Percentiles rank a stretch among this genome's conserved stretches.
Conservation (phyloP, 1,140 invertebrate genomes). For the Magallana gigas region DNA sequence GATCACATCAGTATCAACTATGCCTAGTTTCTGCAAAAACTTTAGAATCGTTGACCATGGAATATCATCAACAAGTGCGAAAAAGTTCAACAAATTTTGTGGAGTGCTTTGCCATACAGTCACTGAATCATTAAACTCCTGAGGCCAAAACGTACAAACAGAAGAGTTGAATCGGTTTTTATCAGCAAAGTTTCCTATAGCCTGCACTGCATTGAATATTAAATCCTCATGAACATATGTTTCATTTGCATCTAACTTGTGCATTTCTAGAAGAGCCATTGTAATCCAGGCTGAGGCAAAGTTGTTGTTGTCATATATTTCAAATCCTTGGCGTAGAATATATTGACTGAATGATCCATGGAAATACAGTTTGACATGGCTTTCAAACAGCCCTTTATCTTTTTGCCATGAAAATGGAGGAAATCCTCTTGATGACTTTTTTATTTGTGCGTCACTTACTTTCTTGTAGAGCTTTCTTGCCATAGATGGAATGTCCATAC, state of each 20-base stretch:
- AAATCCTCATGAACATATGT: constrained; percentile 56
- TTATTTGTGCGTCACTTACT: constrained; percentile 48
- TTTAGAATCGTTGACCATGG: constrained; percentile 48
- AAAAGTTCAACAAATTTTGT: constrained; percentile 66
- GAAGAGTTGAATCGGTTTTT: constrained; percentile 66
- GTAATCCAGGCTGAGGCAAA: constrained; percentile 72
- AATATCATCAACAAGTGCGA: constrained; percentile 61
- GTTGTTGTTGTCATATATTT: constrained; percentile 74
- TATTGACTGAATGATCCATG: constrained; percentile 59
- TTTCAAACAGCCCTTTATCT: constrained; percentile 65
- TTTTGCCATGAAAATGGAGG: constrained; percentile 65
- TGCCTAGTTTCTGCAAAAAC: not conserved
- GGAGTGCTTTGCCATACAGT: constrained; percentile 67
- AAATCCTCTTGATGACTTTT: constrained; percentile 54
- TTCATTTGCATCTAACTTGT: constrained; percentile 53
- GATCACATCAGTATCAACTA: constrained; percentile 10
- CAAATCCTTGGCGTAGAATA: constrained; percentile 55
- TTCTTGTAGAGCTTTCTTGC: constrained; percentile 21
- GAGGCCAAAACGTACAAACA: constrained; percentile 73
- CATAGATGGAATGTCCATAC: not conserved
- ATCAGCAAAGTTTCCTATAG: constrained; percentile 65
- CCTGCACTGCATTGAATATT: constrained; percentile 55
- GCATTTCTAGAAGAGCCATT: constrained; percentile 63
- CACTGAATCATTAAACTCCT: constrained; percentile 66
- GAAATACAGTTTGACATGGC: constrained; percentile 67